These are phyloP conservation scores for Bradypodion ventrale DNA, from an alignment of 2,797 vertebrate species.

Conservation along the genomic window DNA sequence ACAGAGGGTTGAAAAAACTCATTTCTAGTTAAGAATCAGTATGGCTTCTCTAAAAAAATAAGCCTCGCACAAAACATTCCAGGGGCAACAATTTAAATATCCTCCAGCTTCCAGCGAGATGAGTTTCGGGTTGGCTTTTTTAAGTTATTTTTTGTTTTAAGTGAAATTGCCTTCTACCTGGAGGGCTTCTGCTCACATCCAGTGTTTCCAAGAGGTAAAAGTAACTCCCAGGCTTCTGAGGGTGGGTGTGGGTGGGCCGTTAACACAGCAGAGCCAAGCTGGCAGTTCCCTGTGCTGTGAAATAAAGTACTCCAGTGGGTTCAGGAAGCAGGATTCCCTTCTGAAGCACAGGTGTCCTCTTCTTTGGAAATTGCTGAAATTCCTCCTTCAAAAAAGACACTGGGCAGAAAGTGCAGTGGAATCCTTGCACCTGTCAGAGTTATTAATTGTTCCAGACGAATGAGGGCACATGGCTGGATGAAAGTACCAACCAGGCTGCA, in stretches of 20 bases:
- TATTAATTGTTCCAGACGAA: conserved; percentile 69
- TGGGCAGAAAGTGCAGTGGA: conserved; percentile 54
- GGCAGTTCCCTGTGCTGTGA: conserved; percentile 62
- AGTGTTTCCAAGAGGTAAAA: conserved; percentile 64
- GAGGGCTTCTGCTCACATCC: conserved; percentile 65
- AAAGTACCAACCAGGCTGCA: conserved; percentile 4
- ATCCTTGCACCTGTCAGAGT: conserved; percentile 73
- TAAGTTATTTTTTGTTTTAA: background rate
- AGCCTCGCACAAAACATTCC: conserved; percentile 29
- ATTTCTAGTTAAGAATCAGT: conserved; percentile 41
- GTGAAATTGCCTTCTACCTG: conserved; percentile 61
- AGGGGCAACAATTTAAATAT: conserved; percentile 3
- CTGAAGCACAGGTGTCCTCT: conserved; percentile 74
- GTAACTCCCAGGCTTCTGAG: conserved; percentile 46
- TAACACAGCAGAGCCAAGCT: conserved; percentile 55
- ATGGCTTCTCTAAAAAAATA: conserved; percentile 19
- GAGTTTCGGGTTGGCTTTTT: background rate
- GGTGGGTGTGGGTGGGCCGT: no score
- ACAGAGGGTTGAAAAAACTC: conserved; percentile 42
- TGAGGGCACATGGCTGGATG: conserved; percentile 53
- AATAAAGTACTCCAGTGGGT: background rate
- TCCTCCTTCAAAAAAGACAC: conserved; percentile 61
- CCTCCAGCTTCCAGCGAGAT: conserved; percentile 6
- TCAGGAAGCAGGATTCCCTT: conserved; percentile 42
- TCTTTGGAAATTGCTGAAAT: conserved; percentile 74